Conservation (phyloP, 2,888 invertebrate genomes). For the Colletes collaris region DNA sequence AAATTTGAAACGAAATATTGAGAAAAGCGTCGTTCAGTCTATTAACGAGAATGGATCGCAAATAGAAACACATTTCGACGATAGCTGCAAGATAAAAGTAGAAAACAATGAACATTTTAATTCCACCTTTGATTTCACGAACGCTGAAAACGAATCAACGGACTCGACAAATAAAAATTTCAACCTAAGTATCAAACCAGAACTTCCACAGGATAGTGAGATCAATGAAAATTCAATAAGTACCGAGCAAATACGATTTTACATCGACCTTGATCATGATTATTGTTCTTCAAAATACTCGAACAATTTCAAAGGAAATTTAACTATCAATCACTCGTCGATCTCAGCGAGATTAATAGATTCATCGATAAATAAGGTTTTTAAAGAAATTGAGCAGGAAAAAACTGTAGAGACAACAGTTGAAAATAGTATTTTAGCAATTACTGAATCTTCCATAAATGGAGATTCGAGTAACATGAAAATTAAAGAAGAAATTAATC, state of each 20-base stretch:
- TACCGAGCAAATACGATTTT: conserved; percentile 12
- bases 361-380: not conserved
- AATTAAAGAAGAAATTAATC: conserved; percentile 1
- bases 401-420: not conserved
- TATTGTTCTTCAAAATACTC: conserved; percentile 41
- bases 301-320: conserved; percentile 13
- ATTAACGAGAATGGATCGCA: not conserved
- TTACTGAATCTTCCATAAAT: not conserved
- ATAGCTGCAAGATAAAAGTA: conserved; percentile 15
- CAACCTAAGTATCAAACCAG: conserved; percentile 4
- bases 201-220: not conserved
- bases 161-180: not conserved
- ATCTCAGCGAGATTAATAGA: not conserved
- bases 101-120: not conserved
- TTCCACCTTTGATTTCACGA: not conserved
- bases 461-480: not conserved
- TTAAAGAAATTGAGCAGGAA: not conserved
- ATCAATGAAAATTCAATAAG: not conserved
- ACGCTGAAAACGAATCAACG: not conserved
- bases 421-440: not conserved
- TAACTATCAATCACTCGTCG: conserved; percentile 29
- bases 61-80: not conserved
- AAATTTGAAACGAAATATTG: conserved; percentile 14
- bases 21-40: not conserved
- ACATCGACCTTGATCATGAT: conserved; percentile 56